Conservation (phyloP, 2,797 vertebrate species). For the Eremophila alpestris region DNA sequence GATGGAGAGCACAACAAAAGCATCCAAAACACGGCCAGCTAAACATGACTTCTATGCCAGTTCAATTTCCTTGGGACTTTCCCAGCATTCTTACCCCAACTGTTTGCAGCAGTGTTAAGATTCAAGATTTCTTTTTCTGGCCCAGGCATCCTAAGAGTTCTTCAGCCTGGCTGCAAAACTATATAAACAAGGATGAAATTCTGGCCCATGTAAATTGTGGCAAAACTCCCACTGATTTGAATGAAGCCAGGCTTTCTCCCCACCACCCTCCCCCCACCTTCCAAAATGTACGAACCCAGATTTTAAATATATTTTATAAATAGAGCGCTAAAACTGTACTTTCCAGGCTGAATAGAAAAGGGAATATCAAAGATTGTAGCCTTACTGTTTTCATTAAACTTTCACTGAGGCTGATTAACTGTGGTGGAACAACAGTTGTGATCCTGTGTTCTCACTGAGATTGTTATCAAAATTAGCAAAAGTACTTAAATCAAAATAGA, state of each 20-base stretch:
- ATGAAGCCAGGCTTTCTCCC: constrained; percentile 32
- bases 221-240: constrained; percentile 40
- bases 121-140: constrained; percentile 36
- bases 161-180: constrained; percentile 55
- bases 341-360: not conserved
- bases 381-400: constrained; percentile 20
- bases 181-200: constrained; percentile 48
- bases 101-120: constrained; percentile 3
- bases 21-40: not conserved
- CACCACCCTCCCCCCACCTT: not conserved
- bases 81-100: constrained; percentile 46
- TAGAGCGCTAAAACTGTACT: not conserved
- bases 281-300: constrained; percentile 1
- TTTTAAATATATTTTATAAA: constrained; percentile 40
- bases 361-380: not conserved
- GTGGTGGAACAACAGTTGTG: not conserved
- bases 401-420: not conserved
- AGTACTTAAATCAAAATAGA: constrained; percentile 2
- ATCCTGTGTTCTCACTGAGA: not conserved
- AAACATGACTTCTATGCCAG: constrained; percentile 2
- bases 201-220: constrained; percentile 30
- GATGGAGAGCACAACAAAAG: not conserved
- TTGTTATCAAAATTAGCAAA: constrained; percentile 31
- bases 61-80: constrained; percentile 50
- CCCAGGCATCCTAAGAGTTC: constrained; percentile 15